Base-by-base conservation (phyloP, 2,113 vertebrate genomes). In the Tympanuchus pallidicinctus region DNA sequence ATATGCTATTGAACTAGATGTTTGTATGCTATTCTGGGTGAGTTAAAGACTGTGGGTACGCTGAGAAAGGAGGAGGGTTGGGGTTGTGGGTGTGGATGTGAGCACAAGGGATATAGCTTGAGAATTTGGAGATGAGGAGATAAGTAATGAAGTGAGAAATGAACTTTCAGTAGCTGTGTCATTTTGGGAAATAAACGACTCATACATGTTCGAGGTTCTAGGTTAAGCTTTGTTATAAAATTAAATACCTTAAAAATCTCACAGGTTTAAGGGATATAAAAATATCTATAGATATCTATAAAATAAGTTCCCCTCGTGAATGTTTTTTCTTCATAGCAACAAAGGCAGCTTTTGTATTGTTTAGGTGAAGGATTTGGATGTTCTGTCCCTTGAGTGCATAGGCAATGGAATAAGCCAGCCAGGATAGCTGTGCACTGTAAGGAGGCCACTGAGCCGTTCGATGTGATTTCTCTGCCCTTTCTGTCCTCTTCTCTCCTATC, bases 201-300 rank as follows among this genome's bases (percentile, higher is more conserved):
- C 4, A 3, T 71, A 57, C 61, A 70, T 21, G 18, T 57, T 18
- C 7, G 36, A 21, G 40, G 28, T 52, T 73, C 16, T 43, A 48
- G 15, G 22, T 67, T 81, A 88, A 77, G 40, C 40, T 65, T 67
- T 60, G 27, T 56, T 92, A 22, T 30, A 47, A 85, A 85, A 63
- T 16, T 20, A 82, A 79, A 32, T 65, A 87, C 24, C 69, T 78
- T 7, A 0, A 50, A 66, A 73, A 54, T 89, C 30, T 45, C 7
- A 8, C 32, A 22, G 2, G 13, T 50, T 84, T 85, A 79, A 76
- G 56, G 22, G 48, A 11, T 71, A 16, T 65, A 50, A 50, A 50
- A 25, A 25, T 48, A 48, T 48, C 11, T 48, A 24, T 48, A 48
- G 21, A 25, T 50, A 50, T 50, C 47, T 24, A 25, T 75, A 20